Base-by-base conservation (phyloP, 2,888 invertebrate species). In the Nebria brevicollis region DNA sequence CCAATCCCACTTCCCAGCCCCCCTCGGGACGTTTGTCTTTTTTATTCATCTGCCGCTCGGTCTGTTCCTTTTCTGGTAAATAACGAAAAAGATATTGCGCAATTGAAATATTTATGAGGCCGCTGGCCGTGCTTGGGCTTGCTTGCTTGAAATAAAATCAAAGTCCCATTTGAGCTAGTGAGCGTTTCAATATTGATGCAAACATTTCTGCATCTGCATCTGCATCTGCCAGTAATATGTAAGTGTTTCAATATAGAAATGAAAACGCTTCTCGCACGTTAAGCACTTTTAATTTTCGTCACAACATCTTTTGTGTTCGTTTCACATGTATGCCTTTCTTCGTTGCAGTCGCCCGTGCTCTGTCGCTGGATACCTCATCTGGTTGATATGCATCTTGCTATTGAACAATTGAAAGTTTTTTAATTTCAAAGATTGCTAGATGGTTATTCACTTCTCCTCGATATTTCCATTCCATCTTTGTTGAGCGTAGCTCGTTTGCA, bases 321-420 rank as follows among this genome's bases (percentile, higher is more conserved):
- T 75, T 41, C 74, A 64, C 20, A 65, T 65, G 66, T 72, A 73
- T 72, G 54, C 70, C 72, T 43, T 42, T 81, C 81, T 81, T 65
- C 66, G 41, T 77, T 43, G 41, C 73, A 43, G 2, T 10, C 73
- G 13, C 13, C 15, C 42, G 13, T 43, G 26, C 66, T 76, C 20
- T 77, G 72, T 66, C 20, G 43, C 80, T n/a, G 54, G 13, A 54
- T 70, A 70, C 70, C 76, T 76, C 77, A 81, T 66, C 72, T 66
- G 76, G 43, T 54, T 64, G 81, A 81, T 77, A 81, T 77, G 77
- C 76, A 81, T 81, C 81, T 72, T 75, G 72, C 54, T 79, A 81
- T 81, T 81, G 81, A 81, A 81, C 81, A 81, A 81, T 81, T 81
- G 81, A 81, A 81, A 81, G 81, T 81, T 81, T 81, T 81, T 81